Conservation (phyloP, 2,113 vertebrate genomes). For the Actenoides hombroni region DNA sequence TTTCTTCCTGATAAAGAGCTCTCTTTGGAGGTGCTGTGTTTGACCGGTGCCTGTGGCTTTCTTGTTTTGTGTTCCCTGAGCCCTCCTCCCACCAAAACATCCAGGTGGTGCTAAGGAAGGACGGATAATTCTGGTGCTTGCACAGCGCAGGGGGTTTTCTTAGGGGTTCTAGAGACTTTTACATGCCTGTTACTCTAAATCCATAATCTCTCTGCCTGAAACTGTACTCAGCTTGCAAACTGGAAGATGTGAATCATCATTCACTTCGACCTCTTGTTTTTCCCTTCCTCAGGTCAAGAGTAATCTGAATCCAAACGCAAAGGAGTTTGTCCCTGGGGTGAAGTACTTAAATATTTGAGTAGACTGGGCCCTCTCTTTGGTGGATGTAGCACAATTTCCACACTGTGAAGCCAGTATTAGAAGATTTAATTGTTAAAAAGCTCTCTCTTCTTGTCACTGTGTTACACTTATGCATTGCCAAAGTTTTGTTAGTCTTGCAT, state of each 20-base stretch:
- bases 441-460: constrained; percentile 86
- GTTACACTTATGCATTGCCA: constrained; percentile 93
- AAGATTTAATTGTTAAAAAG: constrained; percentile 86
- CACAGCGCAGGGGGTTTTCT: neutral
- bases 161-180: fast-evolving
- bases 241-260: neutral
- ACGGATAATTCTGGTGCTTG: neutral
- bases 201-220: neutral
- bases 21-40: neutral
- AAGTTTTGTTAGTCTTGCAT: constrained; percentile 91
- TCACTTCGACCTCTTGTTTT: constrained; percentile 2
- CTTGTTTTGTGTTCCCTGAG: neutral
- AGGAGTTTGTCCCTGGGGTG: constrained; percentile 93
- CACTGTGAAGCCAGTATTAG: constrained; percentile 90
- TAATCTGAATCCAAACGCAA: constrained; percentile 93
- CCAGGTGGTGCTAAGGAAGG: neutral
- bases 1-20: neutral
- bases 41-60: neutral
- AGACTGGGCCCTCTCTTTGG: constrained; percentile 81
- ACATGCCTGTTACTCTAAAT: neutral
- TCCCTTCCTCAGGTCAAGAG: constrained; percentile 83
- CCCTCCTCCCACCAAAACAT: neutral
- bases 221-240: neutral
- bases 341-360: constrained; percentile 88
- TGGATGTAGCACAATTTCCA: constrained; percentile 83